Evolutionary conservation across 2,888 invertebrate genomes (phyloP).

Genomic region (Myathropa florea): DNA sequence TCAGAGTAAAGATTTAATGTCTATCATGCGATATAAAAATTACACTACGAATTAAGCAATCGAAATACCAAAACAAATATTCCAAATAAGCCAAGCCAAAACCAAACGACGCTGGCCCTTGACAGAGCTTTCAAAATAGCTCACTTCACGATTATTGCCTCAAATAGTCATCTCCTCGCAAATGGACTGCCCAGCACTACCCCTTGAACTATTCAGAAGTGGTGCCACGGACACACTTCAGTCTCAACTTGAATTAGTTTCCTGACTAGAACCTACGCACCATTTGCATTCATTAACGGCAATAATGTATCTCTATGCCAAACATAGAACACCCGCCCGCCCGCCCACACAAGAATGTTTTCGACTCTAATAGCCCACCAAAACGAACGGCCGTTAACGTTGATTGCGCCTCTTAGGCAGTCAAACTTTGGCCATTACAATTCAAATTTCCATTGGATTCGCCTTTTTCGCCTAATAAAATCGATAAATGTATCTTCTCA

Average conservation of each 20-base stretch:
- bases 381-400: constrained; percentile 31
- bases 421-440: constrained; percentile 38
- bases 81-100: background rate
- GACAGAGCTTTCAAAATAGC: background rate
- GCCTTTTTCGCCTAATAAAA: constrained; percentile 9
- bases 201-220: background rate
- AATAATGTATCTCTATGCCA: background rate
- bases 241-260: background rate
- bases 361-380: background rate
- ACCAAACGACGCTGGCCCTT: background rate
- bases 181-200: background rate
- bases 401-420: constrained; percentile 25
- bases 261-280: background rate
- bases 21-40: too few relatives aligned
- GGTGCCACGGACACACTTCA: background rate
- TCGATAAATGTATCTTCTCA: constrained; percentile 24
- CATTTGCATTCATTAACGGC: constrained; percentile 27
- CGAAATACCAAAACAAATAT: background rate
- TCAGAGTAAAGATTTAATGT: too few relatives aligned
- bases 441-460: constrained; percentile 32
- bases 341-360: background rate
- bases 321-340: background rate
- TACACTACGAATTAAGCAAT: background rate
- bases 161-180: background rate
- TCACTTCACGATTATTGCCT: background rate